Percentiles rank a stretch among this genome's conserved stretches.
Conservation (phyloP, 2,113 vertebrate genomes). For the Neodon shergylaensis region DNA sequence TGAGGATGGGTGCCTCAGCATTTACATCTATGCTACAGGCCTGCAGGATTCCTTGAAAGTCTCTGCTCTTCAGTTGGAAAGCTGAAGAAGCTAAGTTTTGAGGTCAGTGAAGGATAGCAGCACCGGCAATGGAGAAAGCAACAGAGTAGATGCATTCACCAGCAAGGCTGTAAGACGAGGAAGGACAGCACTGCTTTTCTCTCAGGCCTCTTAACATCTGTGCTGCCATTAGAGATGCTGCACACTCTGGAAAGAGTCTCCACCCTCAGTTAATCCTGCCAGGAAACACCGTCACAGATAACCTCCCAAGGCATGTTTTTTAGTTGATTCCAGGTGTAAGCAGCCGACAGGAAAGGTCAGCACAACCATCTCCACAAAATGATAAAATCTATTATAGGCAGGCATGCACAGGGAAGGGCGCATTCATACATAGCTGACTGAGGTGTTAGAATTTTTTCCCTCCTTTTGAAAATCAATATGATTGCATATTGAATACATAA, state of each 20-base stretch:
- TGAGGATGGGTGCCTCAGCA: background rate
- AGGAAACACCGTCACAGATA: background rate
- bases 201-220: background rate
- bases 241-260: background rate
- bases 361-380: background rate
- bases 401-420: accelerated
- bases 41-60: background rate
- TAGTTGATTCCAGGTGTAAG: background rate
- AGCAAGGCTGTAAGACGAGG: background rate
- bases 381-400: background rate
- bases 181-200: background rate
- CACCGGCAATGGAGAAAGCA: too few relatives aligned
- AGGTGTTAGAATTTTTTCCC: background rate
- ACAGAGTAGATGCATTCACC: background rate
- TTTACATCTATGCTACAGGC: background rate
- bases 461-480: background rate
- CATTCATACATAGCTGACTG: background rate
- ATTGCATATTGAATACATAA: background rate
- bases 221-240: background rate
- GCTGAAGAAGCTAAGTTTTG: background rate
- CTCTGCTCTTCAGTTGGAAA: background rate
- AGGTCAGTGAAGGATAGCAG: background rate
- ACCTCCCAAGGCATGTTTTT: too few relatives aligned
- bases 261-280: background rate
- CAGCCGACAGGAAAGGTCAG: background rate